Evolutionary conservation across 2,113 vertebrate species (phyloP), one percentile per base, ranked within the genome.

Genomic region (Tragelaphus buxtoni): DNA sequence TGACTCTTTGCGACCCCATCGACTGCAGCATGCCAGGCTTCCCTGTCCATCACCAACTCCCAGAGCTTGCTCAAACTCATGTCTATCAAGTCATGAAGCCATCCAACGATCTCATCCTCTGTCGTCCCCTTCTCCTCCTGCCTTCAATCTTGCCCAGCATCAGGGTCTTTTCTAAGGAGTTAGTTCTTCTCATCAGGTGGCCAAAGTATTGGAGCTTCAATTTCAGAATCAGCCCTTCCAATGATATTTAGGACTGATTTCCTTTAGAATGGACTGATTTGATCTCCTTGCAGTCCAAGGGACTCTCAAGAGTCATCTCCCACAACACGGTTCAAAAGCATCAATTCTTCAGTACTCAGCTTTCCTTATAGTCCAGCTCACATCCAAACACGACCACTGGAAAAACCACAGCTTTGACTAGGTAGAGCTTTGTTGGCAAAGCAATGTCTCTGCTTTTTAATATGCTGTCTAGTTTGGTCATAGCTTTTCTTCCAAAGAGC

Each of bases 1-100:
- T 3, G 13, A 16, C n/a, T 61, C 60, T 63, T 63, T 32, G 3
- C 0, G 0, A 17, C 1, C 30, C 60, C 30, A 32, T 63, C 30
- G 61, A 17, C 3, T 63, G 30, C 61, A 63, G 61, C 61, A 63
- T 3, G 0, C 61, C 3, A 32, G 61, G 61, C 61, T 63, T 63
- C 61, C 61, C 14, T 32, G 30, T 63, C 61, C 30, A 17, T 16
- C 61, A 63, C 61, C 61, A 63, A 32, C 61, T 63, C 61, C 61
- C 30, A 63, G 30, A 63, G 14, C 7, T 32, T 32, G 14, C 30
- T 32, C 14, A 32, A 63, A 63, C 6, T 63, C 13, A 32, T 63
- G 60, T 32, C 13, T 32, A 16, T 32, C 60, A 63, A 63, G 60
- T 63, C 60, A 63, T 32, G 30, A 63, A 63, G 13, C 60, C 60